Evolutionary conservation across 30 jellyfish, hydroid and myxozoan genomes (phyloP).

Genomic region (Chironex yamaguchii): DNA sequence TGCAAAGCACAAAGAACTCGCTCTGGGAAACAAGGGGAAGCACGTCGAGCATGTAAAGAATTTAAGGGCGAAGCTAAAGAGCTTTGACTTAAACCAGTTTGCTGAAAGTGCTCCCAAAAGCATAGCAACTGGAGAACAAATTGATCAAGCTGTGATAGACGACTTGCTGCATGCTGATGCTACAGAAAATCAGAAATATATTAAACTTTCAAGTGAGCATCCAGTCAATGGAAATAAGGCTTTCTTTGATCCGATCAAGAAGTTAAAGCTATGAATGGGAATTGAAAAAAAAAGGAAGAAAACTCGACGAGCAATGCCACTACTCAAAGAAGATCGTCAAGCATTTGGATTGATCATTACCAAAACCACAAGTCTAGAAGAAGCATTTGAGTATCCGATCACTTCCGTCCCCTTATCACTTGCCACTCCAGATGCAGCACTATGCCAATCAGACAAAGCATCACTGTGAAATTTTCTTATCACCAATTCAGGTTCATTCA

Average conservation of each 20-base stretch:
- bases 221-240: constrained; percentile 11
- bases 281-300: background rate
- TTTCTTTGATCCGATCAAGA: background rate
- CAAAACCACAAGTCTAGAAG: constrained; percentile 56
- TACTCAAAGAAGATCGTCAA: constrained; percentile 64
- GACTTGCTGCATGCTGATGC: constrained; percentile 1
- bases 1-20: too few relatives aligned
- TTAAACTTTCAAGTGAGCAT: background rate
- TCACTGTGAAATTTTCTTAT: constrained; percentile 33
- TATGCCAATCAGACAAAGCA: constrained; percentile 40
- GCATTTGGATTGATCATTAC: constrained; percentile 73
- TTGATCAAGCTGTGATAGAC: background rate
- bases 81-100: too few relatives aligned
- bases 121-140: too few relatives aligned
- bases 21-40: too few relatives aligned
- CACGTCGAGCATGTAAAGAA: too few relatives aligned
- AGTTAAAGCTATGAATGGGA: constrained; percentile 21
- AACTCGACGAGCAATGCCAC: constrained; percentile 24
- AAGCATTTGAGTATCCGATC: constrained; percentile 52
- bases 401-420: constrained; percentile 12
- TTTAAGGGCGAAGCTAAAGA: too few relatives aligned
- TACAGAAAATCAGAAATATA: constrained; percentile 2
- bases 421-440: constrained; percentile 53
- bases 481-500: background rate
- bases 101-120: background rate